Evolutionary conservation across 2,797 vertebrate genomes (phyloP), one percentile per base, ranked within the genome.

Genomic region (Miichthys miiuy): DNA sequence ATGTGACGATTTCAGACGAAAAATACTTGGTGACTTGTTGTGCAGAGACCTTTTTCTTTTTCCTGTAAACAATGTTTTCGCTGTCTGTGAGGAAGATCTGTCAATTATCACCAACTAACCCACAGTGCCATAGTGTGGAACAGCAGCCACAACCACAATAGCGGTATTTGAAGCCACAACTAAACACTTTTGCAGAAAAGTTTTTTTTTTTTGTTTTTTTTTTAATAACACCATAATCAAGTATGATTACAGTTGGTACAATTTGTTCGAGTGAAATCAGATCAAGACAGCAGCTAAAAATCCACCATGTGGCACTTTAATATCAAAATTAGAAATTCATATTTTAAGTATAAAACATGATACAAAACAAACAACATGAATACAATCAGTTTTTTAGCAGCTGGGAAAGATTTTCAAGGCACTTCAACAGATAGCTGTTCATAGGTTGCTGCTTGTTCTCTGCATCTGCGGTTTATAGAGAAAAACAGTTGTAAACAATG

Each of bases 361-460:
- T 79, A 68, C 51, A 89, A 79, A 86, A 68, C 14, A 68, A 65
- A 74, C 17, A 52, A 55, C 50, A 81, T 51, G 81, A 65, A 85
- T 38, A 72, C 20, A 72, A 54, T 91, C 90, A 97, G 66, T 69
- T 93, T 79, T 93, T 96, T 10, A 99, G 95, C 81, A 97, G 93
- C 61, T 96, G 95, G 2, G 94, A 92, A 25, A 99, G 89, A 83
- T 94, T 97, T 84, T 97, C 96, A 56, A 99, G 96, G 87, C 97
- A 99, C 93, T 96, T 97, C 82, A 97, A 81, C 69, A 97, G 89
- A 90, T 99, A 96, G 67, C 80, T 27, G 55, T 92, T 94, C 18
- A 93, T 79, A 14, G 94, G 87, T 21, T 94, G 94, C 82, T 90
- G 93, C 34, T 93, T 92, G 51, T 90, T 91, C 44, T 93, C 90